phyloP scores from a whole-genome alignment of 37 sponge, comb jelly and placozoan species.

The Agelas oroides region DNA sequence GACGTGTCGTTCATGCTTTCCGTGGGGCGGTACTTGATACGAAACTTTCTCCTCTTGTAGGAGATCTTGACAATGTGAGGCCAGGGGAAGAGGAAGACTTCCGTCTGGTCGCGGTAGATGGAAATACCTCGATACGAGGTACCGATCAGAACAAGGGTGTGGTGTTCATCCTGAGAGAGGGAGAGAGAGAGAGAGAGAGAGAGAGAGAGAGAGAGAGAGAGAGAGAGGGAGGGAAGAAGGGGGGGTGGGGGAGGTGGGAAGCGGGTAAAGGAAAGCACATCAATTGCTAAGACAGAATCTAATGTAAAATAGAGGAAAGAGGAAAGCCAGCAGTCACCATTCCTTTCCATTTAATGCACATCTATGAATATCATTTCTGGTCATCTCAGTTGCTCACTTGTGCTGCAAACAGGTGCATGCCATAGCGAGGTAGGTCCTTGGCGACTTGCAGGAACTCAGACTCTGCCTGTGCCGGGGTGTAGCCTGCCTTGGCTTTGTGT shows the following conservation, averaged over 20 bases:
- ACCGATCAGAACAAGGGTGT: conserved; percentile 20
- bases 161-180: conserved; percentile 31
- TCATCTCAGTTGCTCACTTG: conserved; percentile 25
- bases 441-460: conserved; percentile 64
- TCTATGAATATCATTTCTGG: too few relatives aligned
- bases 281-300: too few relatives aligned
- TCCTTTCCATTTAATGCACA: too few relatives aligned
- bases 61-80: conserved; percentile 75
- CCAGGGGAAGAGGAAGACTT: conserved; percentile 46
- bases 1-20: background rate
- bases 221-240: conserved; percentile 25
- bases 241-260: background rate
- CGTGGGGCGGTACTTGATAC: conserved; percentile 48
- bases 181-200: conserved; percentile 38
- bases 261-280: background rate
- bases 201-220: conserved; percentile 20
- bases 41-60: conserved; percentile 69
- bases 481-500: conserved; percentile 64
- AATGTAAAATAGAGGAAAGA: background rate
- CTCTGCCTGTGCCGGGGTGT: conserved; percentile 69
- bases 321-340: too few relatives aligned
- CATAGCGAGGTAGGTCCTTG: conserved; percentile 74
- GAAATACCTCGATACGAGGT: conserved; percentile 40
- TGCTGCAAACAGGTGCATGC: conserved; percentile 67
- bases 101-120: conserved; percentile 30